Conservation (phyloP, 2,113 vertebrate species). For the Xenopus laevis region DNA sequence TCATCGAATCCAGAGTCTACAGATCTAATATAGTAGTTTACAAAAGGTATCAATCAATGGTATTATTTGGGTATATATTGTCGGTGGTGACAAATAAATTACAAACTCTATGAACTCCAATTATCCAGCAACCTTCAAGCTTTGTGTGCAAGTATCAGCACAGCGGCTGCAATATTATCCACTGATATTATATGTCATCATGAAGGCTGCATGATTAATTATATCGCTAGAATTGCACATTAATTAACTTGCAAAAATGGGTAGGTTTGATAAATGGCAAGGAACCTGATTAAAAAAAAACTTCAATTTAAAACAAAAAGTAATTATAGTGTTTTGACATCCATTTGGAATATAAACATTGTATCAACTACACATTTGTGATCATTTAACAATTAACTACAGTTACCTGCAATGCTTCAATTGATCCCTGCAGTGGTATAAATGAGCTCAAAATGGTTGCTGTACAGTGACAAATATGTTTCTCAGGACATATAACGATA, state of each 20-base stretch:
- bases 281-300: conserved; percentile 22
- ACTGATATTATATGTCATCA: conserved; percentile 39
- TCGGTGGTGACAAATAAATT: conserved; percentile 56
- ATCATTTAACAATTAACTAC: conserved; percentile 42
- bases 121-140: conserved; percentile 50
- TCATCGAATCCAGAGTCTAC: neutral
- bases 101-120: conserved; percentile 46
- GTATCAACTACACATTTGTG: conserved; percentile 28
- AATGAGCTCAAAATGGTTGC: neutral
- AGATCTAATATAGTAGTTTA: neutral
- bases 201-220: conserved; percentile 44
- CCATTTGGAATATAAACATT: conserved; percentile 38
- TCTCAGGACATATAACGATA: too few species aligned
- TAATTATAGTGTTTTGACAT: conserved; percentile 37
- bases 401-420: conserved; percentile 34
- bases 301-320: conserved; percentile 38
- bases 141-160: conserved; percentile 44
- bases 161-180: conserved; percentile 30
- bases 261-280: conserved; percentile 37
- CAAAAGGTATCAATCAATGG: conserved; percentile 7
- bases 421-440: conserved; percentile 8
- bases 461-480: neutral
- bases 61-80: conserved; percentile 35
- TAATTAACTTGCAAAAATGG: conserved; percentile 46
- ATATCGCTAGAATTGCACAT: conserved; percentile 29